These are phyloP conservation scores for Papilio xuthus DNA, from an alignment of 1,140 invertebrate species.

Conservation along the genomic window DNA sequence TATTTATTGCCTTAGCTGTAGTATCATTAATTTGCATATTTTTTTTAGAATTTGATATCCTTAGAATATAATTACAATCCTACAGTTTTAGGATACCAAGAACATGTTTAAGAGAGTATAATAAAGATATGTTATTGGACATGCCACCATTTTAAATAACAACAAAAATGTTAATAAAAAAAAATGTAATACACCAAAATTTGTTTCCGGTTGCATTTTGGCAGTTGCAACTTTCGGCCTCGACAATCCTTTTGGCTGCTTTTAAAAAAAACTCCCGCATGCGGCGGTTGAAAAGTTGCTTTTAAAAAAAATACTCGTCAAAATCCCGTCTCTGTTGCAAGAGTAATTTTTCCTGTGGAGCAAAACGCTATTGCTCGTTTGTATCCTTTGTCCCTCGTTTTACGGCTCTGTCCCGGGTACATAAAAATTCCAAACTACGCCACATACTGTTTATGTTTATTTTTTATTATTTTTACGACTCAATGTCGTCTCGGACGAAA, in stretches of 20 bases:
- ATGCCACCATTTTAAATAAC: too few relatives aligned
- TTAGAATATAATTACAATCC: background rate
- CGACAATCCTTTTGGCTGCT: background rate
- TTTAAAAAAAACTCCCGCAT: constrained; percentile 13
- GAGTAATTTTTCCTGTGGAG: constrained; percentile 25
- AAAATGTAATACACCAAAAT: background rate
- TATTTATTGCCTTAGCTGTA: background rate
- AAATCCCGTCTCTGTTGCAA: constrained; percentile 27
- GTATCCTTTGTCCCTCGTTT: constrained; percentile 40
- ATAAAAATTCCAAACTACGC: constrained; percentile 47
- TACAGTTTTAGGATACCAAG: background rate
- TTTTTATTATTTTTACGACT: constrained; percentile 47
- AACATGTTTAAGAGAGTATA: too few relatives aligned
- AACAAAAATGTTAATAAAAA: too few relatives aligned
- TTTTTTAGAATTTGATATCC: background rate
- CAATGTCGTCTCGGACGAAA: constrained; percentile 46
- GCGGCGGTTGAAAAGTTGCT: constrained; percentile 19
- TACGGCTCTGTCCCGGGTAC: constrained; percentile 38
- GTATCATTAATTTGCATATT: background rate
- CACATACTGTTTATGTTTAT: constrained; percentile 38
- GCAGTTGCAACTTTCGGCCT: background rate
- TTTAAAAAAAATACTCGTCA: constrained; percentile 27
- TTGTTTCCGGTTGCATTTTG: background rate
- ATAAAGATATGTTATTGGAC: too few relatives aligned
- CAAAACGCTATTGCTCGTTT: background rate